Percentiles rank a stretch among this genome's conserved stretches.
phyloP scores from a whole-genome alignment of 30 jellyfish, hydroid and myxozoan species.

The Nemopilema nomurai region DNA sequence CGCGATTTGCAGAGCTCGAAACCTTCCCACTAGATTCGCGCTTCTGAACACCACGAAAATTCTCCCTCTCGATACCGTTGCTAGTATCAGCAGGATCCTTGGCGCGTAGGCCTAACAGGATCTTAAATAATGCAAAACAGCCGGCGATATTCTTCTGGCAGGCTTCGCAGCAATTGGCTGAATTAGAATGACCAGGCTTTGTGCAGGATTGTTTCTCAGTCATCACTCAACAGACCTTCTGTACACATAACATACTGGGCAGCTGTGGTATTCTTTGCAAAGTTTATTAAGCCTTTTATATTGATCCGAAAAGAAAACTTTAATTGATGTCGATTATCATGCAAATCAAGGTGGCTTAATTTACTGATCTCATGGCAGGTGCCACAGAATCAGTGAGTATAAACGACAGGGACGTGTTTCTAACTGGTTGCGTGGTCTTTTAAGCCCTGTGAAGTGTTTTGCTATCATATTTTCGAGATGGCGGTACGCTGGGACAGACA shows the following conservation, averaged over 20 bases:
- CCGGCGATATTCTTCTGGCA: constrained; percentile 52
- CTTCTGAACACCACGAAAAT: background rate
- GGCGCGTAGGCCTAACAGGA: constrained; percentile 58
- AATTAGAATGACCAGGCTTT: constrained; percentile 26
- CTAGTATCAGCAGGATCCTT: background rate
- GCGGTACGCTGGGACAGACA: too few relatives aligned
- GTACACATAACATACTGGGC: constrained; percentile 4
- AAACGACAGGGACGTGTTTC: constrained; percentile 5
- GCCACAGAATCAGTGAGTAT: constrained; percentile 21
- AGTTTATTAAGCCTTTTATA: constrained; percentile 2
- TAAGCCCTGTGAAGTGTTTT: background rate
- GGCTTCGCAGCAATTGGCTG: constrained; percentile 62
- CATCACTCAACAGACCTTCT: constrained; percentile 16
- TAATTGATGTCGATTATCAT: constrained; percentile 22
- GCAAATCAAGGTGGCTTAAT: constrained; percentile 65
- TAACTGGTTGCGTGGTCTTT: constrained; percentile 29
- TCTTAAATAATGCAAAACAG: constrained; percentile 50
- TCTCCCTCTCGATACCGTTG: background rate
- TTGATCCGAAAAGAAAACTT: background rate
- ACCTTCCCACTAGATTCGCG: background rate
- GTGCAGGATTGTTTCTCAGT: constrained; percentile 32
- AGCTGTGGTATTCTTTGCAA: constrained; percentile 47
- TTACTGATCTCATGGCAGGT: constrained; percentile 75
- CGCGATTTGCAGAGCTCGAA: background rate
- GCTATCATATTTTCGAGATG: background rate